phyloP scores from a whole-genome alignment of 2,888 invertebrate species.

The Metopia argyrocephala region DNA sequence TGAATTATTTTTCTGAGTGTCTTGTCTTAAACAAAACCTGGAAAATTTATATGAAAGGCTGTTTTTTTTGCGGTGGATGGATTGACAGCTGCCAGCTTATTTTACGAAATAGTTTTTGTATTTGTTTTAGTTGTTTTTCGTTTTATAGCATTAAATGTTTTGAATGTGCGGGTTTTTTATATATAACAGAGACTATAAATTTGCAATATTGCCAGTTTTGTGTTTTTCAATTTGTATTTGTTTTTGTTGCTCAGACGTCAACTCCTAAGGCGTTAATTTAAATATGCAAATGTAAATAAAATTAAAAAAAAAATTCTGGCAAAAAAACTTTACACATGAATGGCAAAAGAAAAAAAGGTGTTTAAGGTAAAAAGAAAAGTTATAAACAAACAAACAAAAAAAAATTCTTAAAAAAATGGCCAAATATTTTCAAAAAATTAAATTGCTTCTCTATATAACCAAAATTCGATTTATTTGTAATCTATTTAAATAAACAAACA shows the following conservation, averaged over 20 bases:
- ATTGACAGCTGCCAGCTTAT: conserved; percentile 67
- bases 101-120: conserved; percentile 21
- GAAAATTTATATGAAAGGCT: conserved; percentile 35
- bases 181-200: conserved; percentile 30
- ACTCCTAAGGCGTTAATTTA: conserved; percentile 66
- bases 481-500: no score
- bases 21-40: conserved; percentile 13
- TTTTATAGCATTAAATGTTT: conserved; percentile 36
- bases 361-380: conserved; percentile 29
- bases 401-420: neutral
- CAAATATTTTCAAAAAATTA: neutral
- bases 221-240: conserved; percentile 8
- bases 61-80: conserved; percentile 43
- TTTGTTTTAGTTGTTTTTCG: conserved; percentile 34
- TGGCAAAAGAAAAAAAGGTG: conserved; percentile 36
- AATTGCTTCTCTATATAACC: no score
- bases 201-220: conserved; percentile 42
- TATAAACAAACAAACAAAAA: conserved; percentile 11
- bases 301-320: conserved; percentile 4
- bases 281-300: conserved; percentile 66
- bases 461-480: no score
- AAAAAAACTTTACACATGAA: neutral
- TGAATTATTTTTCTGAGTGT: conserved; percentile 37
- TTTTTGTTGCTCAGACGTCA: conserved; percentile 47
- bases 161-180: conserved; percentile 51